Percentiles rank a stretch among this genome's conserved stretches.
These are phyloP conservation scores for Tipula vernalis DNA, from an alignment of 2,888 invertebrate species.

Conservation along the genomic window DNA sequence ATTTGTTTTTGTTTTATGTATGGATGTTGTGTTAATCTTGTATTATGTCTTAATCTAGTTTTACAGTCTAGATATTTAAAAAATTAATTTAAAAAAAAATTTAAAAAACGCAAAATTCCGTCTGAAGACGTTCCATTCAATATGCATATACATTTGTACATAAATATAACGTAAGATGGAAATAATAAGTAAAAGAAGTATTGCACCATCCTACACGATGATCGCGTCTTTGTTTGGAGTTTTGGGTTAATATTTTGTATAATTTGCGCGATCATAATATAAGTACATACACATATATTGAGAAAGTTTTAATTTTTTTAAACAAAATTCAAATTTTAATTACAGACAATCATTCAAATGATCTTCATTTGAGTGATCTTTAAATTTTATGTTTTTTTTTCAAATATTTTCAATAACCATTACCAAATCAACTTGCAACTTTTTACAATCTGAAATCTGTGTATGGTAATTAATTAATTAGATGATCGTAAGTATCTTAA, in stretches of 20 bases:
- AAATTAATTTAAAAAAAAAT: not conserved
- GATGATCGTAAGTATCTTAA: no score
- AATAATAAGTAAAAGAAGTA: not conserved
- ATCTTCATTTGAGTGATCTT: not conserved
- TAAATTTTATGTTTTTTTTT: not conserved
- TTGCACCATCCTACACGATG: not conserved
- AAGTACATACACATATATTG: not conserved
- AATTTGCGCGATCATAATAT: not conserved
- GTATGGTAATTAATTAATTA: no score
- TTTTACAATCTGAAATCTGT: no score
- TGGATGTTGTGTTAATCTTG: not conserved
- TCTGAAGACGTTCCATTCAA: not conserved
- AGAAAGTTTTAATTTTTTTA: not conserved
- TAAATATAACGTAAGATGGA: not conserved
- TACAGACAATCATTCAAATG: not conserved
- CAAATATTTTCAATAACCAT: no score
- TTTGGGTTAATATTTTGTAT: not conserved
- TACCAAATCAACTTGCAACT: no score
- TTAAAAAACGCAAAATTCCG: not conserved
- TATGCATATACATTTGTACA: not conserved
- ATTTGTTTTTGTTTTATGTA: not conserved
- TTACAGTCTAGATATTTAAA: not conserved
- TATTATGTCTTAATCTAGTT: not conserved
- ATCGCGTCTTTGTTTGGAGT: not conserved
- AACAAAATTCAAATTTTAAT: not conserved